Evolutionary conservation across 2,797 vertebrate genomes (phyloP).

Genomic region (Nyctalus aviator): DNA sequence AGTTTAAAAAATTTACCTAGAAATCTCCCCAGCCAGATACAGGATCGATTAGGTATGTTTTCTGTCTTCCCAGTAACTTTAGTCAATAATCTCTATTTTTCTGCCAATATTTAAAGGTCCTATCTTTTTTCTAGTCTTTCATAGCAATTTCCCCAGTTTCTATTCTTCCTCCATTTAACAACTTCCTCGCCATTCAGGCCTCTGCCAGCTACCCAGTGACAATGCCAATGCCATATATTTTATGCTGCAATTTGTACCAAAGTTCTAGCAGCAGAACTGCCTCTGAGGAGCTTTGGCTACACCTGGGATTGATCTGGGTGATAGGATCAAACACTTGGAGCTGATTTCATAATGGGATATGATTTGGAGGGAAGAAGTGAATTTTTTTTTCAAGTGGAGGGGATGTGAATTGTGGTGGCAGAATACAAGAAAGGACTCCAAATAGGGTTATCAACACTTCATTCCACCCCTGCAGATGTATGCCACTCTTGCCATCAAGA

Average conservation of each 20-base stretch:
- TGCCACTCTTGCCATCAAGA: background rate
- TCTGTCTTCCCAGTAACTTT: background rate
- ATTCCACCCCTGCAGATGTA: background rate
- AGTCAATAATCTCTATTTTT: background rate
- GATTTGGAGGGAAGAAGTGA: background rate
- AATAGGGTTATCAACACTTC: background rate
- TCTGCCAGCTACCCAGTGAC: background rate
- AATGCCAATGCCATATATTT: background rate
- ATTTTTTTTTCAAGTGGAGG: background rate
- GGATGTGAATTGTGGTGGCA: background rate
- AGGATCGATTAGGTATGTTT: background rate
- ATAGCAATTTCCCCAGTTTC: background rate
- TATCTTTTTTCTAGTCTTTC: background rate
- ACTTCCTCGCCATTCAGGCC: background rate
- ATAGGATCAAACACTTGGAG: background rate
- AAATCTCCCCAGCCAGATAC: background rate
- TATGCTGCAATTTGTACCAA: background rate
- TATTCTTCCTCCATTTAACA: background rate
- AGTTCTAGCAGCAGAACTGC: background rate
- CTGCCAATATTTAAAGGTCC: background rate
- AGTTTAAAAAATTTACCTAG: background rate
- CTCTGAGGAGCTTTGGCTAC: background rate
- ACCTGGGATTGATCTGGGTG: background rate
- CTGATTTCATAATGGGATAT: background rate
- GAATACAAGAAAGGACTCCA: background rate